Evolutionary conservation across 2,113 vertebrate genomes (phyloP).

Genomic region (Geococcyx californianus): DNA sequence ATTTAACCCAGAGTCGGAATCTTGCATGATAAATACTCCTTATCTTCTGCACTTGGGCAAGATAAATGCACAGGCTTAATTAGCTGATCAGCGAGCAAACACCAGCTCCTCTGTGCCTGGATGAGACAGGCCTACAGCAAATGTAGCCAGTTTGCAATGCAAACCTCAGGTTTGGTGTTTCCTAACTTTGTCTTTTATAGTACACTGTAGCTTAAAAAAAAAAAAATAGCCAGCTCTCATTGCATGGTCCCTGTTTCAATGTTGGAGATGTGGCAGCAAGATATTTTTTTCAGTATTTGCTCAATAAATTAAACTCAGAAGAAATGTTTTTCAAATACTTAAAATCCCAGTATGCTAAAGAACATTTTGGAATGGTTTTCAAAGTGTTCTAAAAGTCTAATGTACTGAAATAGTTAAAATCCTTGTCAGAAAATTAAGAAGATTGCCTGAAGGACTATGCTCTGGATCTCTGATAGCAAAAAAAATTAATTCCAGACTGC

Average conservation of each 20-base stretch:
- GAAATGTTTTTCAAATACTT: constrained; percentile 24
- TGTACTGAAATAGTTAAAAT: background rate
- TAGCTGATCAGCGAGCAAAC: background rate
- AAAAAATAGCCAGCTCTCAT: background rate
- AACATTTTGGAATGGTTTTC: background rate
- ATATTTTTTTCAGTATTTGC: background rate
- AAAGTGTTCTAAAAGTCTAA: background rate
- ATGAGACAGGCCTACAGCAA: background rate
- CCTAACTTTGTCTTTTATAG: background rate
- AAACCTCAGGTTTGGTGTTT: background rate
- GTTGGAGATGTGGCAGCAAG: background rate
- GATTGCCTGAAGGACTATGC: background rate
- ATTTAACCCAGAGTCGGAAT: background rate
- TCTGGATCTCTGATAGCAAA: constrained; percentile 29
- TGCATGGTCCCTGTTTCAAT: background rate
- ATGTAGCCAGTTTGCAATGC: background rate
- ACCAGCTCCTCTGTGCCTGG: background rate
- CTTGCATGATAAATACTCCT: background rate
- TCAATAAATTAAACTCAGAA: background rate
- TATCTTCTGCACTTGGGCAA: background rate
- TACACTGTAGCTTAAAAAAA: background rate
- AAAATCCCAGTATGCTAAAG: background rate
- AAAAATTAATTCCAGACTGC: constrained; percentile 49
- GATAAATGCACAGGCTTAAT: background rate
- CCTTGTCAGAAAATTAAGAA: background rate